phyloP scores from a whole-genome alignment of 2,888 invertebrate genomes.

The Hyles lineata region DNA sequence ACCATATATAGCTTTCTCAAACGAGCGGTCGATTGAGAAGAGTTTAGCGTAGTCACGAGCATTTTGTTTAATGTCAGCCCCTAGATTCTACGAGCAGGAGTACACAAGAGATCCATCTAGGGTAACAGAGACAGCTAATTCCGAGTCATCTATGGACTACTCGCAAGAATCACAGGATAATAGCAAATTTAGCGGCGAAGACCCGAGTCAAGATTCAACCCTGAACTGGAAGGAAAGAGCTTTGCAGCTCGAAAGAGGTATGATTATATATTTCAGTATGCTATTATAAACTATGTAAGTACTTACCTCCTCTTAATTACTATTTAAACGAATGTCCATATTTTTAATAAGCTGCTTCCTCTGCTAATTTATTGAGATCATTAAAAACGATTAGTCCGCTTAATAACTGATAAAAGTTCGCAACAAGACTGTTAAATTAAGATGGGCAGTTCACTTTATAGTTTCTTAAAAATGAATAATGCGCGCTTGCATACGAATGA shows the following conservation, averaged over 20 bases:
- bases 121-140: conserved; percentile 64
- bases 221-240: conserved; percentile 85
- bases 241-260: conserved; percentile 86
- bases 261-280: not conserved
- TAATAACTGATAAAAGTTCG: not conserved
- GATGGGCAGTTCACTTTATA: not conserved
- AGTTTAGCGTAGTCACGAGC: no score
- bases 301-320: not conserved
- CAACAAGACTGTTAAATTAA: not conserved
- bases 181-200: conserved; percentile 59
- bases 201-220: conserved; percentile 56
- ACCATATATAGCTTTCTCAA: no score
- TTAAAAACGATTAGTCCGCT: conserved; percentile 3
- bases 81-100: conserved; percentile 73
- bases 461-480: no score
- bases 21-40: no score
- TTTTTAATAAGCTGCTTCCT: not conserved
- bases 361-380: not conserved
- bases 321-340: conserved; percentile 1
- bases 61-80: not conserved
- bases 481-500: no score
- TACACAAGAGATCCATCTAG: conserved; percentile 58
- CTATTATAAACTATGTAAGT: no score
- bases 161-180: conserved; percentile 72
- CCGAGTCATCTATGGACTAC: conserved; percentile 75